A percentile compares a stretch with the other conserved stretches of the same genome.
These are phyloP conservation scores for Chamaetylas fuelleborni DNA, from an alignment of 2,113 vertebrate genomes.

Conservation along the genomic window DNA sequence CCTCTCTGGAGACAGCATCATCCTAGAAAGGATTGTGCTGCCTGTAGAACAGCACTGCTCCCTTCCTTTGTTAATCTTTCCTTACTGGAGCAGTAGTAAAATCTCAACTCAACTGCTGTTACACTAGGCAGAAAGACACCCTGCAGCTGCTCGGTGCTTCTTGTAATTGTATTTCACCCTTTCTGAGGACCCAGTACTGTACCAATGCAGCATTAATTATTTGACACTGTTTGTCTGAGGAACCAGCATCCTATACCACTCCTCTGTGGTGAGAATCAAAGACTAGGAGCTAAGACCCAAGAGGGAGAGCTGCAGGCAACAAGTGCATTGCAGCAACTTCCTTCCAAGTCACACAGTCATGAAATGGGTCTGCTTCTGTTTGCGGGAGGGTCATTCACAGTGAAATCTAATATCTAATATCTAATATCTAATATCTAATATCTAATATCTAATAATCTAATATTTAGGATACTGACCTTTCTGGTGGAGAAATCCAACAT, in stretches of 20 bases:
- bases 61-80: not conserved
- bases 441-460: too few relatives aligned
- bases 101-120: not conserved
- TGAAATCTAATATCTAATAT: too few relatives aligned
- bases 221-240: not conserved
- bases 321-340: accelerated
- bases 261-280: not conserved
- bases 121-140: not conserved
- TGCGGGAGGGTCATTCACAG: accelerated
- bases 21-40: not conserved
- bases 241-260: not conserved
- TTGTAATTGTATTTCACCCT: not conserved
- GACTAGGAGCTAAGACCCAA: not conserved
- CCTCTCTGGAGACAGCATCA: not conserved
- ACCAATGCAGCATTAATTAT: not conserved
- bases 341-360: not conserved
- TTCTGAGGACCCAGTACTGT: not conserved
- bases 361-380: not conserved
- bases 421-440: too few relatives aligned
- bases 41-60: accelerated
- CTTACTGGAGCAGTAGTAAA: not conserved
- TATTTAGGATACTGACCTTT: not conserved
- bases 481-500: not conserved
- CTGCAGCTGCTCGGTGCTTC: accelerated
- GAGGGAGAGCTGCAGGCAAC: not conserved